These are phyloP conservation scores for Todiramphus saurophagus DNA, from an alignment of 2,113 vertebrate species.

Conservation along the genomic window DNA sequence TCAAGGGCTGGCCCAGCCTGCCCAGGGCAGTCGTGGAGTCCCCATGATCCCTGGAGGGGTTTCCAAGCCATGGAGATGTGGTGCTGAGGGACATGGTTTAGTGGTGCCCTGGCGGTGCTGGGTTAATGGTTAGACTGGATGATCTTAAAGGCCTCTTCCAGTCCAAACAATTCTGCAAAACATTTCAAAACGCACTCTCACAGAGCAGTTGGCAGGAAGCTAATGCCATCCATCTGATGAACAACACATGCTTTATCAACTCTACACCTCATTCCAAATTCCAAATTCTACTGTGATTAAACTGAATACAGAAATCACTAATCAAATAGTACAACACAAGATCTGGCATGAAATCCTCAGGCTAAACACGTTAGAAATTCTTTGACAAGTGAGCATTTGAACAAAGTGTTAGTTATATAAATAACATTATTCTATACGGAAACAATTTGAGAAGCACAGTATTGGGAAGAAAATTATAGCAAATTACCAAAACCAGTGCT, in stretches of 20 bases:
- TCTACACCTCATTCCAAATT: neutral
- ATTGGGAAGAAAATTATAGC: neutral
- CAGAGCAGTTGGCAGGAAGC: neutral
- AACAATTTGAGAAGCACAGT: neutral
- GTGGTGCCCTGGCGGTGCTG: too few species aligned
- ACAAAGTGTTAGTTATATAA: neutral
- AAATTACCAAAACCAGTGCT: neutral
- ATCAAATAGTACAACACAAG: neutral
- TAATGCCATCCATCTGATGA: neutral
- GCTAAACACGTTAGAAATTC: neutral
- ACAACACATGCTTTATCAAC: neutral
- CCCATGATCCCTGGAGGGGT: too few species aligned
- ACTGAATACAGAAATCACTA: neutral
- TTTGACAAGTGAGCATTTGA: neutral
- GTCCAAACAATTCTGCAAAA: neutral
- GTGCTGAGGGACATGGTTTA: too few species aligned
- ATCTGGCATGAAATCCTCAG: neutral
- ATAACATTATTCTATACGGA: neutral
- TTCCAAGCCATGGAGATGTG: too few species aligned
- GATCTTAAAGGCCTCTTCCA: too few species aligned
- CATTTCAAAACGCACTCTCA: neutral
- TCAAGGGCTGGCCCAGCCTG: too few species aligned
- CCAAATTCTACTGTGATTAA: neutral
- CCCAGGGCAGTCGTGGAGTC: too few species aligned
- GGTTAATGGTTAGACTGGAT: too few species aligned